Evolutionary conservation across 2,888 invertebrate genomes (phyloP).

Genomic region (Trisateles emortualis): DNA sequence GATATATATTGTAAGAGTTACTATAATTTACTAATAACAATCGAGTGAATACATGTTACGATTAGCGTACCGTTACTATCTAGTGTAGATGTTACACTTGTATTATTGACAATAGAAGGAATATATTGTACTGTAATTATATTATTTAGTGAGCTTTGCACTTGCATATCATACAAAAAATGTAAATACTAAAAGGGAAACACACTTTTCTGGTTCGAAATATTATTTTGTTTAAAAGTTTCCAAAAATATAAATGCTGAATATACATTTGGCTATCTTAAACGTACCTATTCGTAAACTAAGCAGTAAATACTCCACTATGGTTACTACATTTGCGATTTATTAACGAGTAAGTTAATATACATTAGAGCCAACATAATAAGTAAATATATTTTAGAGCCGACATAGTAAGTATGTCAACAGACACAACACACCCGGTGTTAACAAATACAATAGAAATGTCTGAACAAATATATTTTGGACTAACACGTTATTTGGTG

Average conservation of each 20-base stretch:
- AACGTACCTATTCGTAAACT: constrained; percentile 40
- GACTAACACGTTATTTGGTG: constrained; percentile 70
- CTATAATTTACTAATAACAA: constrained; percentile 63
- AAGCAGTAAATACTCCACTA: constrained; percentile 34
- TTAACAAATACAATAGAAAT: constrained; percentile 37
- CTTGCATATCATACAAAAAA: constrained; percentile 84
- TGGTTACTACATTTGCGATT: constrained; percentile 18
- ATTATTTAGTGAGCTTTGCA: constrained; percentile 86
- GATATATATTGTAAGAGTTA: constrained; percentile 70
- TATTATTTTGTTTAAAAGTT: constrained; percentile 30
- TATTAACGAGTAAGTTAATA: constrained; percentile 17
- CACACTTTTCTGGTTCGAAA: constrained; percentile 60
- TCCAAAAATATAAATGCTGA: constrained; percentile 34
- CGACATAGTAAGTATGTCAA: constrained; percentile 7
- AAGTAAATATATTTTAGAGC: constrained; percentile 15
- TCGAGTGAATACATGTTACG: constrained; percentile 55
- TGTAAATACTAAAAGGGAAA: constrained; percentile 77
- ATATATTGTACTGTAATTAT: constrained; percentile 60
- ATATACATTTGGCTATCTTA: constrained; percentile 36
- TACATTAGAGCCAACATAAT: constrained; percentile 10
- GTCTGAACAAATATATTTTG: constrained; percentile 49
- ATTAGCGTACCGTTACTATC: constrained; percentile 59
- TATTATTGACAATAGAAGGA: constrained; percentile 66
- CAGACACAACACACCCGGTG: constrained; percentile 9
- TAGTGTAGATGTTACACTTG: constrained; percentile 72